Evolutionary conservation across 2,888 invertebrate genomes (phyloP).

Genomic region (Platynereis dumerilii): DNA sequence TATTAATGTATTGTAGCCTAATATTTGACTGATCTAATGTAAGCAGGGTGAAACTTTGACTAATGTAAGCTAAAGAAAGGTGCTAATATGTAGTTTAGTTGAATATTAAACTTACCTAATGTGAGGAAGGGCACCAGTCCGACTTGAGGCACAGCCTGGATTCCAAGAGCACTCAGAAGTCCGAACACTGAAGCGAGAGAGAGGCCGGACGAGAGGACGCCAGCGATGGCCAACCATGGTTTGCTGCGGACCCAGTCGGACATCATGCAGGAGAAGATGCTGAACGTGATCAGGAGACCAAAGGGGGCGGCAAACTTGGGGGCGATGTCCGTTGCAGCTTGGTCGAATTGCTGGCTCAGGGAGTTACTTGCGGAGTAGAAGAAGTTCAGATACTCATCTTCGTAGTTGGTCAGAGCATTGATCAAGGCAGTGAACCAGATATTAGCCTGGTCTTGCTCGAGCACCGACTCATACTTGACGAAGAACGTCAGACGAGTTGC

Average conservation of each 20-base stretch:
- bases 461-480: slow-evolving; percentile 4
- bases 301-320: slow-evolving; percentile 26
- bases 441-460: slow-evolving; percentile 9
- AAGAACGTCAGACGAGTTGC: slow-evolving; percentile 18
- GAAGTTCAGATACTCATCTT: slow-evolving; percentile 11
- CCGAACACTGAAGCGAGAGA: slow-evolving; percentile 23
- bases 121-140: slow-evolving; percentile 24
- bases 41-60: no score
- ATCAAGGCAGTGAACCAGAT: slow-evolving; percentile 18
- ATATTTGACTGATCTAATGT: no score
- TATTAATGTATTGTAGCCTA: no score
- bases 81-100: no score
- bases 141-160: slow-evolving; percentile 17
- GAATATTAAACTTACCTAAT: slow-evolving; percentile 8
- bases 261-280: slow-evolving; percentile 26
- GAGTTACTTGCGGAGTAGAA: slow-evolving; percentile 24
- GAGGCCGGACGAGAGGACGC: slow-evolving; percentile 25
- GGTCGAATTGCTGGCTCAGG: slow-evolving; percentile 19
- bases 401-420: not conserved
- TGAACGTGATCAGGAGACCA: slow-evolving; percentile 25
- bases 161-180: slow-evolving; percentile 19
- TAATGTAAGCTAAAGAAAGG: no score
- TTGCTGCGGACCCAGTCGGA: slow-evolving; percentile 26
- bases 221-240: slow-evolving; percentile 24
- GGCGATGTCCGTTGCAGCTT: slow-evolving; percentile 14